Base-by-base conservation (phyloP, 2,888 invertebrate genomes). In the Notodonta ziczac region DNA sequence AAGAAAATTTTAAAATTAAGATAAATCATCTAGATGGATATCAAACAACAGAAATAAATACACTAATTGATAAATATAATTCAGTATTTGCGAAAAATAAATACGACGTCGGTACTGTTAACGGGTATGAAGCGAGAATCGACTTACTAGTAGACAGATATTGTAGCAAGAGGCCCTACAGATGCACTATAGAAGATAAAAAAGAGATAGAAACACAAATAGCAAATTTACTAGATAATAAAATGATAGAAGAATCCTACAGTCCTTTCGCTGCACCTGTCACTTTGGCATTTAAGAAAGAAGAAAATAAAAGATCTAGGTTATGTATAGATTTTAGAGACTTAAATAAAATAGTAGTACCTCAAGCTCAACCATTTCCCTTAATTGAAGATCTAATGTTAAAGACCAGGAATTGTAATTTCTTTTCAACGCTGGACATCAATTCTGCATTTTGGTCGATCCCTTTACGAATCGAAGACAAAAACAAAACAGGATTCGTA, bases 361-460 rank as follows among this genome's bases (percentile, higher is more conserved):
- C 51, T 12, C 61, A 62, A 55, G 2, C 56, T 12, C 58, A 58
- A 14, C 58, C 58, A 9, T 39, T 54, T 32, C 42, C 54, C 2
- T n/a, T 77, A 6, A 81, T 81, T 58, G 78, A 82, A 13, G 82
- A 81, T 60, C 55, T 81, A 57, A 73, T 82, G 44, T 48, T 72
- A 57, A 80, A 80, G 59, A 78, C 80, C 7, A 70, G 68, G 69
- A 70, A 82, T 58, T 82, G 83, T 56, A 76, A 77, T 16, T 82
- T 60, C 70, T 83, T 78, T 56, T 62, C 81, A n/a, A 77, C 74
- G n/a, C 56, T 84, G 0, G 83, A 83, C 58, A 69, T 83, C 62
- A 84, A 84, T 62, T 82, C 81, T 53, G 83, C 81, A 39, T 84
- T 85, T 66, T 84, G 84, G 81, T 83, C 81, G 14, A 82, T 82